Evolutionary conservation across 2,113 vertebrate genomes (phyloP), one percentile per base, ranked within the genome.

Genomic region (Bubo bubo): DNA sequence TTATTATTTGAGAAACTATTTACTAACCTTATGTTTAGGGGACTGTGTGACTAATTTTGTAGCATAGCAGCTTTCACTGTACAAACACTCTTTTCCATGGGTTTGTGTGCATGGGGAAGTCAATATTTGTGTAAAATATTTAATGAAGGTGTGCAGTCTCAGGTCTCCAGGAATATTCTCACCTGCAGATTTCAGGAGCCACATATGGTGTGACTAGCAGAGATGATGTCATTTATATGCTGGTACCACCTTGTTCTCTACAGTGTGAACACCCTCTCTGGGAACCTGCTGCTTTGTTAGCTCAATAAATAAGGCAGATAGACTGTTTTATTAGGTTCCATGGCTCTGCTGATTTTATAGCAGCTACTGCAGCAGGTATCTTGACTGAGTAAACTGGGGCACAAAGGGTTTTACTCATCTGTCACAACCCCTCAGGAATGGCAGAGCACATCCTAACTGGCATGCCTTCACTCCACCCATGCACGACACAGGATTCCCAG

Each of bases 61-160:
- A 84, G 72, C 86, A 73, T 3, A 68, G 81, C 74, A 83, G 86
- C 91, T 88, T 47, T 47, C 39, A 26, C 85, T 97, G 79, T 91
- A 77, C 94, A 97, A 97, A 98, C 86, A 97, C 84, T 84, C 79
- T 24, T 88, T 72, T 43, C 84, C 3, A 1, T 50, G 64, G 81
- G 68, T 87, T 72, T 97, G 92, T 97, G 94, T 93, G 95, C 83
- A 75, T 0, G 81, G 56, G 63, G 94, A 95, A 90, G 97, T 97
- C 97, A 98, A 96, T 98, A 97, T 97, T 97, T 98, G 96, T 87
- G 91, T 95, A 97, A 96, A 95, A 95, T 97, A 94, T 98, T 97
- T 97, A 89, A 88, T 79, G 79, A 98, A 93, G 96, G 96, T 95
- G 97, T 95, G 95, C 94, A 94, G 86, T 21, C 75, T 82, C 66